Evolutionary conservation across 2,888 invertebrate genomes (phyloP), one percentile per base, ranked within the genome.

Genomic region (Metallyticus violacea): DNA sequence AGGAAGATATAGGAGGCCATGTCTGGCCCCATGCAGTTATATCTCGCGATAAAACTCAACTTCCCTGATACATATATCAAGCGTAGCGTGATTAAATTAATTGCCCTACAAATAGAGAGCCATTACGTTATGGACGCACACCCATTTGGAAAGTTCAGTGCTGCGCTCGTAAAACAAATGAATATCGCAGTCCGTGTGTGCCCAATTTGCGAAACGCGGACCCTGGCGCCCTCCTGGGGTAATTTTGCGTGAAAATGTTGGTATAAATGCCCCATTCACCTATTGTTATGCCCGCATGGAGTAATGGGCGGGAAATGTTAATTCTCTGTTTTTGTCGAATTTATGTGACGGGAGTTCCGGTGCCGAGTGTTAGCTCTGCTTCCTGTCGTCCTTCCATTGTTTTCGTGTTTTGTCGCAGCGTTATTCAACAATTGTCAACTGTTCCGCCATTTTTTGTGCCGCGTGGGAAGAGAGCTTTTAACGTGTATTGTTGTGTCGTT

Each of bases 11-110:
- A 77, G 83, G 22, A 83, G 83, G 29, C 83, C 83, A 77, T 77
- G 83, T 77, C 83, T 83, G 77, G 77, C 77, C 82, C 27, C 62
- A 76, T 76, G 30, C 81, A 81, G 25, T 7, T 28, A 62, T 62
- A 62, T 62, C 40, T 62, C 40, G 40, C 40, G 40, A 62, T 62
- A 62, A 62, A 62, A 62, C 40, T 29, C 83, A 76, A 83, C 83
- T 83, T 83, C 77, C 83, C 83, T 83, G 83, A 83, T 83, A 83
- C 77, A 83, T 83, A 25, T 83, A 83, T 83, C 83, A 77, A 28
- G 77, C 27, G 77, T 83, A n/a, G 86, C 82, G 82, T 86, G 86
- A 86, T 86, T 86, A 82, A 86, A 86, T 86, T 86, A 86, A 86
- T 86, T 86, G 86, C 86, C 77, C 29, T 86, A 82, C 86, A 86